Percentiles rank a stretch among this genome's conserved stretches.
These are phyloP conservation scores for Drosophila tripunctata DNA, from an alignment of 2,888 invertebrate genomes.

Conservation along the genomic window DNA sequence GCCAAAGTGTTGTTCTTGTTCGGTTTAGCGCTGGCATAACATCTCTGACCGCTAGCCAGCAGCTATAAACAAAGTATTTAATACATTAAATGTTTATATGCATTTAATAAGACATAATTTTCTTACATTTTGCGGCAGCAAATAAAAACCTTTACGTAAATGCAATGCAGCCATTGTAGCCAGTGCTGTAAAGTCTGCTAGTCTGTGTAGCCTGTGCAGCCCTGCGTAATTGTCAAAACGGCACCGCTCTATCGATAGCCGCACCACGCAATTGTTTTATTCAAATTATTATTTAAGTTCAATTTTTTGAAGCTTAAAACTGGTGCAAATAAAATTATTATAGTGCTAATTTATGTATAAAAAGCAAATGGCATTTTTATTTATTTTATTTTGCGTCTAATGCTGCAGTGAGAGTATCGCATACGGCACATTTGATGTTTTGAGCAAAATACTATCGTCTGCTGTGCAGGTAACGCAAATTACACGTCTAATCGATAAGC, in stretches of 20 bases:
- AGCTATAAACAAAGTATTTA: slow-evolving; percentile 14
- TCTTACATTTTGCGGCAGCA: slow-evolving; percentile 60
- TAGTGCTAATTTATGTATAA: no score
- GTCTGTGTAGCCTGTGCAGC: not conserved
- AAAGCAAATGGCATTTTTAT: no score
- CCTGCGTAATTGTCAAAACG: slow-evolving; percentile 20
- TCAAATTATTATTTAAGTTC: no score
- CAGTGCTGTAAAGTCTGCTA: slow-evolving; percentile 29
- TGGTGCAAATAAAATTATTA: no score
- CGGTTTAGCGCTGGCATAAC: slow-evolving; percentile 81
- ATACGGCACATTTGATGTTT: no score
- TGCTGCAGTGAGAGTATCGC: no score
- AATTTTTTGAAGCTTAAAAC: not conserved
- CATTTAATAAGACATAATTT: not conserved
- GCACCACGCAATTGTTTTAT: no score
- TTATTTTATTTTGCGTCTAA: no score
- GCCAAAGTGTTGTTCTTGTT: slow-evolving; percentile 84
- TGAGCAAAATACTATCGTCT: not conserved
- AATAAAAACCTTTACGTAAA: slow-evolving; percentile 62
- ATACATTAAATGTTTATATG: not conserved
- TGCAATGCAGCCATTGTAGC: slow-evolving; percentile 58
- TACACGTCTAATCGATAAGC: no score
- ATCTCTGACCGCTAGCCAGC: slow-evolving; percentile 44
- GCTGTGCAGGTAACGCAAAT: no score
- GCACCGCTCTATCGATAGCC: slow-evolving; percentile 1